Percentiles rank a stretch among this genome's conserved stretches.
Conservation (phyloP, 2,888 invertebrate species). For the Pachliopta kotzebuea region DNA sequence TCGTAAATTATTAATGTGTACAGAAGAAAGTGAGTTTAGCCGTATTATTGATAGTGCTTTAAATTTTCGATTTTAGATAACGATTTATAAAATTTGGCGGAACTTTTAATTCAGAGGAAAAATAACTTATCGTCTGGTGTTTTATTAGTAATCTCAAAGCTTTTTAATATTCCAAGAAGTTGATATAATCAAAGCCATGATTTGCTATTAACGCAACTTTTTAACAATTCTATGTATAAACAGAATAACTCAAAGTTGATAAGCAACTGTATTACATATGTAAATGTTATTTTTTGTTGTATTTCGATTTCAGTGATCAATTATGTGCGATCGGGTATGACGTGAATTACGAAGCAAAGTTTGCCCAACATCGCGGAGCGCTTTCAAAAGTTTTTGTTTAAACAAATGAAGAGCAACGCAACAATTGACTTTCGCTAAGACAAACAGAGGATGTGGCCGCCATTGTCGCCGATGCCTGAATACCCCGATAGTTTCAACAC, state of each 20-base stretch:
- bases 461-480: constrained; percentile 56
- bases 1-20: constrained; percentile 22
- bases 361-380: constrained; percentile 49
- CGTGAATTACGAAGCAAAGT: constrained; percentile 34
- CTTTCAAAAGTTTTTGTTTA: constrained; percentile 60
- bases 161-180: neutral
- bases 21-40: constrained; percentile 20
- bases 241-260: too few relatives aligned
- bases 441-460: constrained; percentile 71
- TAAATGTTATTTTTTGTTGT: neutral
- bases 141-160: neutral
- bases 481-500: constrained; percentile 43
- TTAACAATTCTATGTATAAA: too few relatives aligned
- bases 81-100: neutral
- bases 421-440: constrained; percentile 67
- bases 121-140: neutral
- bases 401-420: constrained; percentile 59
- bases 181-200: neutral
- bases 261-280: too few relatives aligned
- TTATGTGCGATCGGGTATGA: constrained; percentile 6
- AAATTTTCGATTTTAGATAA: neutral
- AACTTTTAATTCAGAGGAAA: neutral
- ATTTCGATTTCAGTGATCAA: neutral
- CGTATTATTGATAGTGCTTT: constrained; percentile 7
- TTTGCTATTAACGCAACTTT: neutral